Evolutionary conservation across 2,888 invertebrate genomes (phyloP).

Genomic region (Caenorhabditis zanzibari): DNA sequence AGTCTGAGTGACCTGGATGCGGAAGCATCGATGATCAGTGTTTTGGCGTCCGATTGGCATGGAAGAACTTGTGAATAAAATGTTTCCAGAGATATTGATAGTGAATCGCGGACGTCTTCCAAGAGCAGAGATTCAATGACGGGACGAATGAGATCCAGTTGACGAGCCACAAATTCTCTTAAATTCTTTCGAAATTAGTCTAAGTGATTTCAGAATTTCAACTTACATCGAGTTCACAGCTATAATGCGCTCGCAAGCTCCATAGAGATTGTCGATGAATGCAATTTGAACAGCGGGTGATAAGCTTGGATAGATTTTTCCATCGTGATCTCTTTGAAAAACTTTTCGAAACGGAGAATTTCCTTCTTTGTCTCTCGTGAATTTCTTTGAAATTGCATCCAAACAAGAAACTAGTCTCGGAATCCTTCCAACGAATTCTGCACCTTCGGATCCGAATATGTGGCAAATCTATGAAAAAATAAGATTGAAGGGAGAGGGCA

Average conservation of each 20-base stretch:
- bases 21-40: conserved; percentile 68
- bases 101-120: conserved; percentile 29
- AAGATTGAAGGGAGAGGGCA: too few species aligned
- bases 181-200: conserved; percentile 48
- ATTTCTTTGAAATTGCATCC: conserved; percentile 47
- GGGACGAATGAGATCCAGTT: conserved; percentile 91
- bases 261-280: conserved; percentile 88
- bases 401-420: conserved; percentile 44
- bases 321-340: conserved; percentile 20
- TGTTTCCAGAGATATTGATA: conserved; percentile 56
- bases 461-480: conserved; percentile 61
- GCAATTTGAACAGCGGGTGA: conserved; percentile 71
- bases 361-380: conserved; percentile 3
- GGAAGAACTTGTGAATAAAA: conserved; percentile 76
- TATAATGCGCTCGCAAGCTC: conserved; percentile 91
- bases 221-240: conserved; percentile 91
- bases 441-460: conserved; percentile 65
- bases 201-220: not conserved
- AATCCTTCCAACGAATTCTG: conserved; percentile 52
- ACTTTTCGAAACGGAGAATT: conserved; percentile 44
- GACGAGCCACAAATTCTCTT: conserved; percentile 91
- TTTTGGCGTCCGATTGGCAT: conserved; percentile 54
- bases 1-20: conserved; percentile 74
- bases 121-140: conserved; percentile 91
- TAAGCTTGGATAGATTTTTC: conserved; percentile 52